Conservation (phyloP, 2,113 vertebrate species). For the Chloebia gouldiae region DNA sequence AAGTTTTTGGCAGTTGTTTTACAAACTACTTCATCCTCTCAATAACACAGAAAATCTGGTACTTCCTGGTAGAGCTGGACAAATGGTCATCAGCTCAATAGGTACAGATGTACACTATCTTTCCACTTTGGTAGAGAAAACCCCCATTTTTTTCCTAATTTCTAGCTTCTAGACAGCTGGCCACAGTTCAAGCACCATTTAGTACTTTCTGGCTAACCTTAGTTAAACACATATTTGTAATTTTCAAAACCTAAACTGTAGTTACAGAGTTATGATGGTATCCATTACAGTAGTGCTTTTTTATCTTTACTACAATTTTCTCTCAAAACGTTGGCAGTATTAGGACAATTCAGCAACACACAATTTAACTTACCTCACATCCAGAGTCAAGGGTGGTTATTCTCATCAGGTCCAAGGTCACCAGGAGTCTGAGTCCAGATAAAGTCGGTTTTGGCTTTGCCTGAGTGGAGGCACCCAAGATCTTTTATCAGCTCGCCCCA, state of each 20-base stretch:
- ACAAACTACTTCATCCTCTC: neutral
- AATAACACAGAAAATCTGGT: neutral
- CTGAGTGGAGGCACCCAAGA: neutral
- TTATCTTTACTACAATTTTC: neutral
- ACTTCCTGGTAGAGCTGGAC: neutral
- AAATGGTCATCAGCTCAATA: neutral
- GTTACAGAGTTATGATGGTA: slow-evolving; percentile 28
- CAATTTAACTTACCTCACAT: slow-evolving; percentile 49
- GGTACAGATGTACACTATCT: neutral
- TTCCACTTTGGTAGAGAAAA: neutral
- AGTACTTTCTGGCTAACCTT: slow-evolving; percentile 23
- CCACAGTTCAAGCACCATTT: neutral
- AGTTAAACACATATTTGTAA: neutral
- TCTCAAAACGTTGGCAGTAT: neutral
- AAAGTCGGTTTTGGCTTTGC: neutral
- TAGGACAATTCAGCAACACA: neutral
- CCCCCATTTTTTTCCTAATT: neutral
- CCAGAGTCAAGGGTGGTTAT: neutral
- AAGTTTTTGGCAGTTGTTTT: neutral
- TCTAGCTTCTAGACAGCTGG: slow-evolving; percentile 22
- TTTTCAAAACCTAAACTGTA: slow-evolving; percentile 36
- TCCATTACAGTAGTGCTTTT: slow-evolving; percentile 19
- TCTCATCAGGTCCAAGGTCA: slow-evolving; percentile 4
- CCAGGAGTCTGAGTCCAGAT: neutral
- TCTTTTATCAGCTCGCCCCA: neutral